A percentile compares a stretch with the other conserved stretches of the same genome.
Evolutionary conservation across 2,888 invertebrate species (phyloP).

Genomic region (Eupithecia vulgata): DNA sequence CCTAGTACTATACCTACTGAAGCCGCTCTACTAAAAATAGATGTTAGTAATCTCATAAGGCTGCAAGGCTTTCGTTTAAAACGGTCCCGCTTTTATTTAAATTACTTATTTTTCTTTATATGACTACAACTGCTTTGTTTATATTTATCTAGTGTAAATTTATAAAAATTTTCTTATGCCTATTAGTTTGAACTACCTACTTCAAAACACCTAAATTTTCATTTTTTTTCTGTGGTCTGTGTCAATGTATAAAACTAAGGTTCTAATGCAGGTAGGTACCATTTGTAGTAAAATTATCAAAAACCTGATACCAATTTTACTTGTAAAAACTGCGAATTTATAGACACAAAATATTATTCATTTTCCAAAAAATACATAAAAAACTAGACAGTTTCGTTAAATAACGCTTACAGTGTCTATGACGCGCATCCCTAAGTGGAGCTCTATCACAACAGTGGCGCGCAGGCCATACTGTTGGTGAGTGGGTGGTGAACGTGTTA

Average conservation of each 20-base stretch:
- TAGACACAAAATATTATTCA: background rate
- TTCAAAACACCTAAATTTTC: no score
- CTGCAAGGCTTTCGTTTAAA: background rate
- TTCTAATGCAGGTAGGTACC: background rate
- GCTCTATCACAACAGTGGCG: no score
- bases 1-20: constrained; percentile 42
- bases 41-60: constrained; percentile 9
- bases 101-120: background rate
- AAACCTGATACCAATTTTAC: background rate
- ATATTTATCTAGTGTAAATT: background rate
- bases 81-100: background rate
- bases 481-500: background rate
- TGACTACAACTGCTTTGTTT: background rate
- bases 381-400: no score
- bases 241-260: no score
- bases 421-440: no score
- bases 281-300: background rate
- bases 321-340: background rate
- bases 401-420: no score
- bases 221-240: no score
- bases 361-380: background rate
- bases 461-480: no score
- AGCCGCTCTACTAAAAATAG: constrained; percentile 31
- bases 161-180: background rate
- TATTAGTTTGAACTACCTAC: background rate